phyloP scores from a whole-genome alignment of 2,888 invertebrate genomes.

The Smittia sp. region DNA sequence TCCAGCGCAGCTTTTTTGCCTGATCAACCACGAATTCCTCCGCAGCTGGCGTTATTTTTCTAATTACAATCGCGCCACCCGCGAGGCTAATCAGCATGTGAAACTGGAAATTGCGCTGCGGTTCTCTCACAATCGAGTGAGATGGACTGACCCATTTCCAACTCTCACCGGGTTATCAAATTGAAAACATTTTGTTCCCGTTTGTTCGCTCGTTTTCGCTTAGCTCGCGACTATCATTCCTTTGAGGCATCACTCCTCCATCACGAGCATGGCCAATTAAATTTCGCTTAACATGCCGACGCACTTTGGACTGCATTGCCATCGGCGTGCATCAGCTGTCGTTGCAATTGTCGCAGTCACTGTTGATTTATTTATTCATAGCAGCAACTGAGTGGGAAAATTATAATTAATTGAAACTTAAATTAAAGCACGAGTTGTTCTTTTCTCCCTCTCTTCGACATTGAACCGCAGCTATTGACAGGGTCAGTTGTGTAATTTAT shows the following conservation, averaged over 20 bases:
- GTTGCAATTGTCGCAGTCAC: not conserved
- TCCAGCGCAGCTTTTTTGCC: not conserved
- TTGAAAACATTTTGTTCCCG: not conserved
- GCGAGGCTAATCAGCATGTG: not conserved
- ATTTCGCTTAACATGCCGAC: not conserved
- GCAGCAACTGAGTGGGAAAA: not conserved
- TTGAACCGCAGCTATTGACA: not conserved
- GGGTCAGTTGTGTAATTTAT: slow-evolving; percentile 14
- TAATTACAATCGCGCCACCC: not conserved
- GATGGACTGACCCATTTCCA: not conserved
- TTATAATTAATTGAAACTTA: slow-evolving; percentile 23
- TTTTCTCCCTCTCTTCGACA: not conserved
- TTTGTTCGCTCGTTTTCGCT: not conserved
- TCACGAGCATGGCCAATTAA: not conserved
- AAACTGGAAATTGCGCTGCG: slow-evolving; percentile 18
- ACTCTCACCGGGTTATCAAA: slow-evolving; percentile 2
- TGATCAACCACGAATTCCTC: not conserved
- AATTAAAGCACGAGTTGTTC: not conserved
- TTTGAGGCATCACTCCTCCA: not conserved
- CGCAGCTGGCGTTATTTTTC: not conserved
- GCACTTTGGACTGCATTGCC: not conserved
- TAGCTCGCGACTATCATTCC: not conserved
- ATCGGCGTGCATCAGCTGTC: not conserved
- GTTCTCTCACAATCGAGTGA: not conserved
- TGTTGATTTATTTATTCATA: not conserved